These are phyloP conservation scores for Pseudocheirus occidentalis DNA, from an alignment of 2,797 vertebrate species.

Conservation along the genomic window DNA sequence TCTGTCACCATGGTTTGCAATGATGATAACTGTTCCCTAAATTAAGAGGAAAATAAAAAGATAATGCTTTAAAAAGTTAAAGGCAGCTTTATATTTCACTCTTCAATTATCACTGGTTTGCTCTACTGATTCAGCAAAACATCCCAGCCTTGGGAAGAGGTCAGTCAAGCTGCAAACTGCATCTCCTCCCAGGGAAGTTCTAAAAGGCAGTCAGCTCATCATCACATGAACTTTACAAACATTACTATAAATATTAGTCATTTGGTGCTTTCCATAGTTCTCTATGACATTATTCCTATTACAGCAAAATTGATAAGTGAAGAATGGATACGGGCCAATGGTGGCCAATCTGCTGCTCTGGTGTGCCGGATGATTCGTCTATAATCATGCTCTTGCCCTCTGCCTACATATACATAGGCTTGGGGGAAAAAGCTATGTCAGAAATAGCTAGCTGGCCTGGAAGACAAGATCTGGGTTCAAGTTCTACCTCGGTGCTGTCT, in stretches of 20 bases:
- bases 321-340: neutral
- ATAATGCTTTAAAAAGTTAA: accelerated
- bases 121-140: neutral
- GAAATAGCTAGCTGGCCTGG: neutral
- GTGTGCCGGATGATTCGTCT: neutral
- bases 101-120: neutral
- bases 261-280: neutral
- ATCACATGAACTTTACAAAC: neutral
- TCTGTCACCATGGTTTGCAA: slow-evolving; percentile 97
- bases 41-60: slow-evolving; percentile 39
- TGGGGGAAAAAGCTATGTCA: neutral
- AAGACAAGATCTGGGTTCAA: neutral
- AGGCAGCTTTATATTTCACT: neutral
- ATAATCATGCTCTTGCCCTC: neutral
- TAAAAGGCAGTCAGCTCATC: neutral
- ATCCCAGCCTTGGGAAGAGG: neutral
- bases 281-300: neutral
- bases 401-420: neutral
- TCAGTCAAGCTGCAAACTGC: neutral
- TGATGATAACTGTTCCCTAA: slow-evolving; percentile 99
- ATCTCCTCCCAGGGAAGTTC: neutral
- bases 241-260: neutral
- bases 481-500: neutral
- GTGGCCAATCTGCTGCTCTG: neutral
- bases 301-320: neutral